Conservation (phyloP, 1,140 invertebrate species). For the Drosophila persimilis region DNA sequence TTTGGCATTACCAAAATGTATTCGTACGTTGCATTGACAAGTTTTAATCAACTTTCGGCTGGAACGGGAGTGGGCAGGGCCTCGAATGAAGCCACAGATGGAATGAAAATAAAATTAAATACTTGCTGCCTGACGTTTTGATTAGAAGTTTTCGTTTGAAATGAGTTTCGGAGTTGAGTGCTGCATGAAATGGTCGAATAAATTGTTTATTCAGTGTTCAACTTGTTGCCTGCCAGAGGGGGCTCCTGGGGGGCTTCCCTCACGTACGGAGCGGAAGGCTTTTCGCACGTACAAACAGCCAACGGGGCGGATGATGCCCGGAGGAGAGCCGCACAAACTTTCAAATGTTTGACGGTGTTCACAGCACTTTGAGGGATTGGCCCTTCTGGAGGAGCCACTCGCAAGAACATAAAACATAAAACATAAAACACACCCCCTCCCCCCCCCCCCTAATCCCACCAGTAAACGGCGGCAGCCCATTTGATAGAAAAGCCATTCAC, state of each 20-base stretch:
- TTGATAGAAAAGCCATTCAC: conserved; percentile 39
- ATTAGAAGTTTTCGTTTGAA: conserved; percentile 37
- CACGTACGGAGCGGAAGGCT: conserved; percentile 7
- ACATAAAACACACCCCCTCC: conserved; percentile 29
- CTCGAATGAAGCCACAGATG: conserved; percentile 15
- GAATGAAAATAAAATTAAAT: conserved; percentile 37
- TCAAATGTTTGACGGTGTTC: conserved; percentile 11
- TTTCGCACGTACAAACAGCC: conserved; percentile 35
- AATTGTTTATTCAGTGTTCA: conserved; percentile 50
- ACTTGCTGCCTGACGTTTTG: conserved; percentile 35
- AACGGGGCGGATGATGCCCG: conserved; percentile 5
- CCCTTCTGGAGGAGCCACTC: conserved; percentile 32
- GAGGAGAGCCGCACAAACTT: conserved; percentile 25
- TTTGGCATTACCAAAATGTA: conserved; percentile 29
- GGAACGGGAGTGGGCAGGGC: conserved; percentile 2
- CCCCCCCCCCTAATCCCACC: not conserved
- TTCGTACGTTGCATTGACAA: conserved; percentile 24
- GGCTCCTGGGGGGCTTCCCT: not conserved
- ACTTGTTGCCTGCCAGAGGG: conserved; percentile 38
- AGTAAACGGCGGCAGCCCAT: conserved; percentile 13
- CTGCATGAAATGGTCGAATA: conserved; percentile 45
- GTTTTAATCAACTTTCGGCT: conserved; percentile 36
- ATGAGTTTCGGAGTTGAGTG: conserved; percentile 22
- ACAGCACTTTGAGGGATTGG: conserved; percentile 31
- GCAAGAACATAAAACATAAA: conserved; percentile 44